phyloP scores from a whole-genome alignment of 2,113 vertebrate species.

The Gorsachius goisagi region DNA sequence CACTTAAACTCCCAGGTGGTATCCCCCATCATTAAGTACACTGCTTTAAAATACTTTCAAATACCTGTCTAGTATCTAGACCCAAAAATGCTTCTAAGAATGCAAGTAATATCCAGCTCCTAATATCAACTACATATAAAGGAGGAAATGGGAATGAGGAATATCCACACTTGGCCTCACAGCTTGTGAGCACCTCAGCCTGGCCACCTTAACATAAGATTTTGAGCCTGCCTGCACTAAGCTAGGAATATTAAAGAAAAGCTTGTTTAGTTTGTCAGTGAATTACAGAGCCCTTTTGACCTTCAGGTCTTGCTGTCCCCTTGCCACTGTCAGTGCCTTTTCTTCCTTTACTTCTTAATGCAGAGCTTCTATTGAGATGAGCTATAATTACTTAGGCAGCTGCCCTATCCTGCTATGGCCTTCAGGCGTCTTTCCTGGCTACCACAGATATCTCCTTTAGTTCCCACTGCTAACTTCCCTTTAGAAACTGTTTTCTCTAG shows the following conservation, averaged over 20 bases:
- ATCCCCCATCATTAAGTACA: slow-evolving; percentile 4
- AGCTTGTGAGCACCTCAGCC: not conserved
- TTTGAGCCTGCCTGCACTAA: not conserved
- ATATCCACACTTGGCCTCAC: not conserved
- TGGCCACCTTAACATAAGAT: not conserved
- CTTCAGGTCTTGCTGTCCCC: not conserved
- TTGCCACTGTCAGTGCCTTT: not conserved
- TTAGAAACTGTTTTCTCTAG: slow-evolving; percentile 35
- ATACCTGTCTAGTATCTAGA: not conserved
- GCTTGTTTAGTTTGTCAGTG: not conserved
- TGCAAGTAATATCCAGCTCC: not conserved
- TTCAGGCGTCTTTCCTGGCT: slow-evolving; percentile 33
- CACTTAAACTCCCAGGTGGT: slow-evolving; percentile 41
- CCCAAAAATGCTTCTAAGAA: not conserved
- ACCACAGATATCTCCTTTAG: not conserved
- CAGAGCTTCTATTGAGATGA: not conserved
- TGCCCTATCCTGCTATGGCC: not conserved
- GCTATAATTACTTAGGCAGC: not conserved
- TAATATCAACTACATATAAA: not conserved
- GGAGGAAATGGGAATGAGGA: not conserved
- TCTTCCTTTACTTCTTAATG: not conserved
- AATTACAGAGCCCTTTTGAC: not conserved
- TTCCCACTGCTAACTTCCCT: slow-evolving; percentile 26
- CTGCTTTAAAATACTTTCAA: slow-evolving; percentile 22
- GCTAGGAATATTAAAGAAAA: not conserved